Evolutionary conservation across 2,797 vertebrate genomes (phyloP), one percentile per base, ranked within the genome.

Genomic region (Falco cherrug): DNA sequence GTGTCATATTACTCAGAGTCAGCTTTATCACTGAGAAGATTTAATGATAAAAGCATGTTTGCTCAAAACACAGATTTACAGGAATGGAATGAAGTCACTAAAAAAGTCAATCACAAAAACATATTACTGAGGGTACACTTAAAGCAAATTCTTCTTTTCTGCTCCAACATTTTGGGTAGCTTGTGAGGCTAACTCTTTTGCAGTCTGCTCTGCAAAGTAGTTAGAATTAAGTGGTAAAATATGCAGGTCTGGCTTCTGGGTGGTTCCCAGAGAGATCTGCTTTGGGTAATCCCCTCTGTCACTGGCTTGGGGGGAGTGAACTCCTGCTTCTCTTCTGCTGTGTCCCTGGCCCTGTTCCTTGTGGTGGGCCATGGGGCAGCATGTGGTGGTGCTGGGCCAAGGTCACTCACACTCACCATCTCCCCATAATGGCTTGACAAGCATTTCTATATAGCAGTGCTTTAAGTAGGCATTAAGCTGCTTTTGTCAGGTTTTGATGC

Each of bases 31-130:
- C 86, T 84, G 63, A 69, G 70, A 69, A 87, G 90, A 89, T 95
- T 95, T 93, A 95, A 95, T 82, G 90, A 95, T 94, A 96, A 96
- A 95, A 95, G 83, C 84, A 89, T 95, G 92, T 96, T 96, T 94
- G 88, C 85, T 92, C 63, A 94, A 94, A 95, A 87, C 86, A 87
- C 86, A 90, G 93, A 73, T 90, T 95, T 95, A 92, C 43, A 51
- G 90, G 88, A 89, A 92, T 54, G 63, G 93, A 88, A 73, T 73
- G 80, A 91, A 95, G 67, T 90, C 16, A 69, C 64, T 43, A 59
- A 82, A 90, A 60, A 95, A 79, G 70, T 79, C 82, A 67, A 93
- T 89, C 54, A 87, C 70, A 88, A 75, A 95, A 86, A 35, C 59
- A 35, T 78, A 90, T 78, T 90, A 70, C 37, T 79, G 64, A 76